phyloP scores from a whole-genome alignment of 2,888 invertebrate species.

The Augochlorella aurata region DNA sequence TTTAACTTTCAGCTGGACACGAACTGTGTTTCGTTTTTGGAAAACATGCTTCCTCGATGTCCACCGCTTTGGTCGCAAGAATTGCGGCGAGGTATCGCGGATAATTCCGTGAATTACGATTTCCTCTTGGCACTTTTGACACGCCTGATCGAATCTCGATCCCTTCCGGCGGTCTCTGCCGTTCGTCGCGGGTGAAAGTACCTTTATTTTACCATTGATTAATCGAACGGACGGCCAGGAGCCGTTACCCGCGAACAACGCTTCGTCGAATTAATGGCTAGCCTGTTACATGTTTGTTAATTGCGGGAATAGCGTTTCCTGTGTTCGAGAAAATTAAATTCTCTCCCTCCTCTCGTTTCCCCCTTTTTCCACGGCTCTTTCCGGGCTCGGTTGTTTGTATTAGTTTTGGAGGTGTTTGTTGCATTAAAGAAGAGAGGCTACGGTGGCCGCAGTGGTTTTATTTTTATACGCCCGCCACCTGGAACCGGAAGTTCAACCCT shows the following conservation, averaged over 20 bases:
- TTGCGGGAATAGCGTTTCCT: background rate
- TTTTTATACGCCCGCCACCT: background rate
- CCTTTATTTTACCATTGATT: slow-evolving; percentile 15
- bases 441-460: background rate
- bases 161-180: background rate
- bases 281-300: background rate
- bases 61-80: background rate
- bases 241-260: background rate
- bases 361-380: background rate
- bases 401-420: background rate
- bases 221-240: slow-evolving; percentile 9
- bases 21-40: background rate
- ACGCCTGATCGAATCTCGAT: background rate
- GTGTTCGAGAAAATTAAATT: slow-evolving; percentile 5
- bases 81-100: background rate
- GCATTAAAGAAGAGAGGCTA: slow-evolving; percentile 1
- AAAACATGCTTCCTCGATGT: background rate
- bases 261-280: slow-evolving; percentile 12
- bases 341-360: background rate
- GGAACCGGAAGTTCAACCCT: slow-evolving; percentile 9
- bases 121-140: slow-evolving; percentile 1
- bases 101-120: background rate
- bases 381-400: background rate
- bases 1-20: too few relatives aligned
- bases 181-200: slow-evolving; percentile 23